Conservation (phyloP, 2,888 invertebrate species). For the Lepidocyrtoides sp. region DNA sequence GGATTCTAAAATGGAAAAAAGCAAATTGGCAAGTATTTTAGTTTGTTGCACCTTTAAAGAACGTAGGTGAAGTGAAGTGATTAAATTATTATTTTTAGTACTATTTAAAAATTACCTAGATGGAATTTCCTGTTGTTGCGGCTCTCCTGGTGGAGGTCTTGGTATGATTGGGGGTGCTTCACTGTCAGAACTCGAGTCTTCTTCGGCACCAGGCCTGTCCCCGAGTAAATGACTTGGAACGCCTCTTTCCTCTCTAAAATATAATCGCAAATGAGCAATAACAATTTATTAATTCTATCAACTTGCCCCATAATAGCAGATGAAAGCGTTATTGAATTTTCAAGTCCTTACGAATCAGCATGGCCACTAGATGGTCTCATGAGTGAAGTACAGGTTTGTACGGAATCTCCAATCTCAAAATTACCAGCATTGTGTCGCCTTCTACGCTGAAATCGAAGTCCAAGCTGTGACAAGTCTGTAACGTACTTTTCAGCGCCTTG, state of each 20-base stretch:
- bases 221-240: constrained; percentile 84
- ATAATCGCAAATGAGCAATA: too few species aligned
- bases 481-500: constrained; percentile 93
- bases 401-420: constrained; percentile 70
- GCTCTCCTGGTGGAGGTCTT: constrained; percentile 85
- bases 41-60: neutral
- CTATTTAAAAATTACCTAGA: constrained; percentile 84
- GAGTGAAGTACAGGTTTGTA: constrained; percentile 60
- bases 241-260: constrained; percentile 82
- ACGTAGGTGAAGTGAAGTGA: neutral
- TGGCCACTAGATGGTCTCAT: constrained; percentile 64
- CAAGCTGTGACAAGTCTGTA: constrained; percentile 93
- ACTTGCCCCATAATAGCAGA: too few species aligned
- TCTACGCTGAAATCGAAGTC: constrained; percentile 93
- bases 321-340: too few species aligned
- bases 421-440: constrained; percentile 86
- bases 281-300: too few species aligned
- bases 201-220: constrained; percentile 82
- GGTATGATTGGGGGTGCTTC: constrained; percentile 75
- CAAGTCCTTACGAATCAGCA: constrained; percentile 72
- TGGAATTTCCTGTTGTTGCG: constrained; percentile 83
- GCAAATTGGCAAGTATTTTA: neutral
- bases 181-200: constrained; percentile 84
- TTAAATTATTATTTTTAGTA: neutral
- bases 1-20: constrained; percentile 77